phyloP scores from a whole-genome alignment of 2,888 invertebrate species.

The Gymnosoma rotundatum region DNA sequence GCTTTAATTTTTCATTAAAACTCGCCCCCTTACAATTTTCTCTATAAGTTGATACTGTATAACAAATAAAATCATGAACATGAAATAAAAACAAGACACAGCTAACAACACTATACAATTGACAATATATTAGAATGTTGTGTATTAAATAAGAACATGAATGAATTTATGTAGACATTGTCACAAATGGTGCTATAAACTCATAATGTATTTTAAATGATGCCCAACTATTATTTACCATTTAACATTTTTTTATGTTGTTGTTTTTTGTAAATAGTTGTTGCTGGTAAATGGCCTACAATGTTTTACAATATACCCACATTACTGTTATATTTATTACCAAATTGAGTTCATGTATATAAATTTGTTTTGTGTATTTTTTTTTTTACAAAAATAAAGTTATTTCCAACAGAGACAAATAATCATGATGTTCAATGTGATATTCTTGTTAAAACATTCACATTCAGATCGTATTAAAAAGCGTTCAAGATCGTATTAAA shows the following conservation, averaged over 20 bases:
- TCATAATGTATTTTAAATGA: slow-evolving; percentile 53
- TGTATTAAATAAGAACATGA: slow-evolving; percentile 28
- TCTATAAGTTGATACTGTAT: no score
- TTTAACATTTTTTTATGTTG: neutral
- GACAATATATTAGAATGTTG: slow-evolving; percentile 13
- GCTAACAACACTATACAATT: slow-evolving; percentile 8
- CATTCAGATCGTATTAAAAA: no score
- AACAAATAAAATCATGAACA: neutral
- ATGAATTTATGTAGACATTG: slow-evolving; percentile 35
- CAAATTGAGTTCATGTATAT: slow-evolving; percentile 21
- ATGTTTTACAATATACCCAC: slow-evolving; percentile 33
- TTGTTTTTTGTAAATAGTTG: neutral
- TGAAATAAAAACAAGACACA: neutral
- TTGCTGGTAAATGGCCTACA: slow-evolving; percentile 31
- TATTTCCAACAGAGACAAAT: no score
- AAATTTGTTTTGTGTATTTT: neutral
- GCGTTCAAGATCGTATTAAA: no score
- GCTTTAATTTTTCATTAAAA: no score
- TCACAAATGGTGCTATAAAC: slow-evolving; percentile 61
- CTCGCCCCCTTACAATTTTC: no score
- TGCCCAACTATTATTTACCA: slow-evolving; percentile 37
- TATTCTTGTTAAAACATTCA: no score
- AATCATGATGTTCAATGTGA: no score
- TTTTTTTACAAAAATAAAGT: neutral
- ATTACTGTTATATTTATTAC: slow-evolving; percentile 23